Evolutionary conservation across 30 jellyfish, hydroid and myxozoan genomes (phyloP).

Genomic region (Catostylus mosaicus): DNA sequence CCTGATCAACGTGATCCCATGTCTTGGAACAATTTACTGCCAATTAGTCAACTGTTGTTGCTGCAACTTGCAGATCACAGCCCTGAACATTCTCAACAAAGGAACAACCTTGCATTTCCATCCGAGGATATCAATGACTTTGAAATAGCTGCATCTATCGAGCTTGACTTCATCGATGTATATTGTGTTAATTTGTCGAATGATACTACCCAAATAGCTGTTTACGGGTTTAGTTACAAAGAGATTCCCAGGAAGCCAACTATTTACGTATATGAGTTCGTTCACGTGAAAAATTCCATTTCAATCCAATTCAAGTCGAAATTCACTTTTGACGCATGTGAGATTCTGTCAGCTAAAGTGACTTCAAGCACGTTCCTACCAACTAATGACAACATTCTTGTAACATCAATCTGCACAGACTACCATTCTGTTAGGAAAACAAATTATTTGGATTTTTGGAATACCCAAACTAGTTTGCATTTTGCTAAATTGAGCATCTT

Average conservation of each 20-base stretch:
- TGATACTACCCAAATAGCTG: slow-evolving; percentile 54
- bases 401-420: slow-evolving; percentile 54
- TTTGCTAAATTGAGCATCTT: slow-evolving; percentile 16
- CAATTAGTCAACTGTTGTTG: slow-evolving; percentile 34
- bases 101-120: not conserved
- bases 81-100: not conserved
- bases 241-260: slow-evolving; percentile 49
- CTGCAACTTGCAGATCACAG: not conserved
- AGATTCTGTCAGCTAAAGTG: slow-evolving; percentile 38
- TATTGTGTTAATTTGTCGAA: slow-evolving; percentile 39
- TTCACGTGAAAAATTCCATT: not conserved
- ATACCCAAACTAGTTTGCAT: slow-evolving; percentile 19
- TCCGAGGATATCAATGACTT: slow-evolving; percentile 9
- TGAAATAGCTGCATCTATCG: slow-evolving; percentile 29
- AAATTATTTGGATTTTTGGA: slow-evolving; percentile 51
- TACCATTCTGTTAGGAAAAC: slow-evolving; percentile 51
- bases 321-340: slow-evolving; percentile 24
- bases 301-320: slow-evolving; percentile 18
- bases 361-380: slow-evolving; percentile 49
- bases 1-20: not conserved
- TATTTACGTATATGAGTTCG: slow-evolving; percentile 31
- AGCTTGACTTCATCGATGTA: slow-evolving; percentile 37
- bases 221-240: slow-evolving; percentile 50
- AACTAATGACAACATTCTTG: slow-evolving; percentile 38
- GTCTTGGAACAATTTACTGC: slow-evolving; percentile 7